Conservation (phyloP, 2,113 vertebrate genomes). For the Pseudopodoces humilis region DNA sequence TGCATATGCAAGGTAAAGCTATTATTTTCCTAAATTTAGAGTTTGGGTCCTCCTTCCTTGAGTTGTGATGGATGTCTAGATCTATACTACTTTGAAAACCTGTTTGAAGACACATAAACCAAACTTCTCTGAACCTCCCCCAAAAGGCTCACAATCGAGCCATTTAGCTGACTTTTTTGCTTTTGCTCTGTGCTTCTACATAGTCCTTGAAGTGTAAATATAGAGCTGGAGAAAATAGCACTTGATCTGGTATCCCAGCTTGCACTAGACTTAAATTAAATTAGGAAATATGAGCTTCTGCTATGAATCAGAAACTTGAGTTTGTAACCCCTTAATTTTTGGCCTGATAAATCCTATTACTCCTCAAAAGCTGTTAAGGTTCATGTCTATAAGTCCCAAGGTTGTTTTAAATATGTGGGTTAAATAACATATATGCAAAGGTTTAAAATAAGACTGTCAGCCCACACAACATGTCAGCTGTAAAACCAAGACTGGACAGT, state of each 20-base stretch:
- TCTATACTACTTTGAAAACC: not conserved
- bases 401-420: conserved; percentile 4
- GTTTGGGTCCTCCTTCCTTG: not conserved
- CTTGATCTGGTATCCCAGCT: not conserved
- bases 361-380: not conserved
- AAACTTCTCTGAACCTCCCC: not conserved
- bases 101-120: not conserved
- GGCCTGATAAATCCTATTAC: not conserved
- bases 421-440: not conserved
- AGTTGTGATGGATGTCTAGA: not conserved
- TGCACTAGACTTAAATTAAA: not conserved
- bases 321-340: conserved; percentile 26
- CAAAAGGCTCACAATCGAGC: not conserved
- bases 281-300: not conserved
- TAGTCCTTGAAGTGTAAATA: conserved; percentile 44
- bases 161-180: not conserved
- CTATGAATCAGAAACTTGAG: not conserved
- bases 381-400: not conserved
- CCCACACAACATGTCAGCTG: not conserved
- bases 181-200: conserved; percentile 10
- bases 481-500: not conserved
- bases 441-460: conserved; percentile 31
- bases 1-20: not conserved
- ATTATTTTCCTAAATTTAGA: not conserved
- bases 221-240: conserved; percentile 43